Evolutionary conservation across 2,888 invertebrate species (phyloP), one percentile per base, ranked within the genome.

Genomic region (Iselma pallidipennis): DNA sequence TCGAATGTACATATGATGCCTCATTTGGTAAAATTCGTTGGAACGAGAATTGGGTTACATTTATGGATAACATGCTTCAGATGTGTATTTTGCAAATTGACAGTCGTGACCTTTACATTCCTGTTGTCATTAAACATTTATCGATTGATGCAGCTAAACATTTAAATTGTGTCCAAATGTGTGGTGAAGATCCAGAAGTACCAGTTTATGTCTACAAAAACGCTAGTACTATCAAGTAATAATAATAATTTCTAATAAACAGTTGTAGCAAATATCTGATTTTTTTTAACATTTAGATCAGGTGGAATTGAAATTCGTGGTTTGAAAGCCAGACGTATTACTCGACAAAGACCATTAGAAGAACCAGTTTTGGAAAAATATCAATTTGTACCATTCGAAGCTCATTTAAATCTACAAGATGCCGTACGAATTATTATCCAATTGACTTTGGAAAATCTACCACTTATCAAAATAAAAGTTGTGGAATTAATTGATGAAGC

Each of bases 21-120:
- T 56, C 66, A 1, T 23, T 48, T 5, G 75, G 67, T 23, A 59
- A 60, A 7, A 69, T 76, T 14, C 60, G 66, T 57, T 77, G 76
- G 76, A 48, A 61, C 0, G 62, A 68, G 12, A 93, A 94, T 81
- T 95, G 94, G 94, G 89, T 94, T 7, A 87, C 93, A 0, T 95
- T 93, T 80, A 87, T 95, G 84, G 95, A 95, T 81, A 91, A 91
- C 55, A 89, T 95, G 88, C 83, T 95, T 9, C 95, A 95, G 80
- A 85, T 92, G 71, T 68, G 69, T 7, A 89, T 94, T 58, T 76
- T 93, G 14, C 86, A 87, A 16, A 83, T 86, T 33, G 88, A 90
- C 69, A 87, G 88, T 0, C 83, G 91, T 4, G 85, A 87, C 1
- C 85, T 94, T 1, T 85, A 88, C 73, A 85, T 94, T 0, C 94